A percentile compares a stretch with the other conserved stretches of the same genome.
phyloP scores from a whole-genome alignment of 2,888 invertebrate species.

The Nymphalis c-album region DNA sequence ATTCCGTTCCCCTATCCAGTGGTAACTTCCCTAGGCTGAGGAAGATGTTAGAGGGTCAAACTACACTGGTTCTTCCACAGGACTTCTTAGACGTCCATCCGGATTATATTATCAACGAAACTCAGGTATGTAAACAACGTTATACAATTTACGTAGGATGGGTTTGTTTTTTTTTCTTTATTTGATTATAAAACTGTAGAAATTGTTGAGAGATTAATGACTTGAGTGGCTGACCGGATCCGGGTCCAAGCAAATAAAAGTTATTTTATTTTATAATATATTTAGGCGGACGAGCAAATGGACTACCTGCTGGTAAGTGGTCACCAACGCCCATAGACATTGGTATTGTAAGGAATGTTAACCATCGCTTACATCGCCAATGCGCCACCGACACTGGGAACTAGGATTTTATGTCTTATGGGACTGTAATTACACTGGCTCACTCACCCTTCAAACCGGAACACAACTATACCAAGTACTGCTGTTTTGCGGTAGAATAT shows the following conservation, averaged over 20 bases:
- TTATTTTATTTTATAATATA: not conserved
- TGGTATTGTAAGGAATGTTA: no score
- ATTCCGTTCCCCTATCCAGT: constrained; percentile 76
- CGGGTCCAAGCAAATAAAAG: not conserved
- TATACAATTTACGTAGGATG: not conserved
- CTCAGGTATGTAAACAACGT: constrained; percentile 66
- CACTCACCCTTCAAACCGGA: no score
- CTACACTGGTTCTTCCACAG: constrained; percentile 79
- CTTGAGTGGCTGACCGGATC: not conserved
- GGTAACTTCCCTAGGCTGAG: constrained; percentile 80
- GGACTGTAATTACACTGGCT: no score
- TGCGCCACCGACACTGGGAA: no score
- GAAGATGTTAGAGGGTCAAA: constrained; percentile 77
- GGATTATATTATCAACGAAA: constrained; percentile 82
- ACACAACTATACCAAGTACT: no score
- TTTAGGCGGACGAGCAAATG: no score
- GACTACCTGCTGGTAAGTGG: no score
- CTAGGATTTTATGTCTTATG: no score
- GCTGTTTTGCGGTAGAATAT: no score
- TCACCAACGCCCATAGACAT: not conserved
- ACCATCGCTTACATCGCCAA: no score
- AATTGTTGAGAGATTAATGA: not conserved
- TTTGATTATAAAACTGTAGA: not conserved
- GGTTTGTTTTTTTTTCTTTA: not conserved
- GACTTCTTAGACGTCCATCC: constrained; percentile 81